Percentiles rank a stretch among this genome's conserved stretches.
phyloP scores from a whole-genome alignment of 2,797 vertebrate species.

The Morelia viridis region DNA sequence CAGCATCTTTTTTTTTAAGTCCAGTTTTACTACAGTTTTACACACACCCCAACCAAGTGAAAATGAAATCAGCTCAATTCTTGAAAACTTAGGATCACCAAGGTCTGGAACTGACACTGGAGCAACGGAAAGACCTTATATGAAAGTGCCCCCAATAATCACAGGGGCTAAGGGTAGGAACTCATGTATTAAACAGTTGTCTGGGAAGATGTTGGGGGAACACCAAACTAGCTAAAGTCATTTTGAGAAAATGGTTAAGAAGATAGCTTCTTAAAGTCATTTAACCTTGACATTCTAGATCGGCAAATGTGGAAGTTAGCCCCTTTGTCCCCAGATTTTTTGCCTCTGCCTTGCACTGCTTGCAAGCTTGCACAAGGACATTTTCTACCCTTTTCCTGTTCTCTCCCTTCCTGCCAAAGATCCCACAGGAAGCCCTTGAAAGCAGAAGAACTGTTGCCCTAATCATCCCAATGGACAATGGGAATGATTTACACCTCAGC shows the following conservation, averaged over 20 bases:
- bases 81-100: not conserved
- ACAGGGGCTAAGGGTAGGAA: not conserved
- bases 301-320: too few species aligned
- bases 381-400: too few species aligned
- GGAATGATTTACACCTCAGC: not conserved
- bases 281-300: too few species aligned
- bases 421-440: too few species aligned
- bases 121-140: not conserved
- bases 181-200: not conserved
- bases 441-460: not conserved
- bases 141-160: not conserved
- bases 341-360: too few species aligned
- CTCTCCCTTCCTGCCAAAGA: rapidly evolving
- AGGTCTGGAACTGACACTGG: not conserved
- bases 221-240: too few species aligned
- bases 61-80: not conserved
- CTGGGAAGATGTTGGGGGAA: too few species aligned
- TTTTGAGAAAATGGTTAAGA: too few species aligned
- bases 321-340: too few species aligned
- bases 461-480: not conserved
- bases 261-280: too few species aligned
- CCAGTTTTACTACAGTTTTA: not conserved
- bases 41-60: not conserved
- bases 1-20: not conserved
- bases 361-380: too few species aligned